These are phyloP conservation scores for Parasteatoda lunata DNA, from an alignment of 2,888 invertebrate genomes.

Conservation along the genomic window DNA sequence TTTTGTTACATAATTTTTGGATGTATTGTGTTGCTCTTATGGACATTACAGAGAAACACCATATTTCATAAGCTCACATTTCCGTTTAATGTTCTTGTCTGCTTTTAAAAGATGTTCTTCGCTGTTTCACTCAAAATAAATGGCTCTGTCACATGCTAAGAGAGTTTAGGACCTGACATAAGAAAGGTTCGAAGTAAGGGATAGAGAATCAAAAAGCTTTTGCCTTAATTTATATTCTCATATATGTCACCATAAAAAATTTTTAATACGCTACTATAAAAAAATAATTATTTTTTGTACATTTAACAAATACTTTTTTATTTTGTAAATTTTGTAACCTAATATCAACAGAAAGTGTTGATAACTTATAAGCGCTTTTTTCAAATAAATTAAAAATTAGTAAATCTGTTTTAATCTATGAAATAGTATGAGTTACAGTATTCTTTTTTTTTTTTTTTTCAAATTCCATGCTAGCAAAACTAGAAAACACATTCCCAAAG, in stretches of 20 bases:
- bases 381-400: background rate
- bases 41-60: background rate
- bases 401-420: background rate
- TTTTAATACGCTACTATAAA: constrained; percentile 13
- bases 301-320: constrained; percentile 3
- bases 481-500: no score
- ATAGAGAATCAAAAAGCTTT: constrained; percentile 11
- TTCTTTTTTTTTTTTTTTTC: background rate
- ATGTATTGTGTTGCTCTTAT: background rate
- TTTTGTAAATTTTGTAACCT: background rate
- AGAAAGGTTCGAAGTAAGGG: background rate
- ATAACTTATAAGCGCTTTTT: background rate
- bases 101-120: constrained; percentile 20
- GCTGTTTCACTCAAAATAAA: constrained; percentile 10
- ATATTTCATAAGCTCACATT: constrained; percentile 21
- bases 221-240: constrained; percentile 26
- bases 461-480: background rate
- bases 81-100: constrained; percentile 13
- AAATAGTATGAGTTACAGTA: background rate
- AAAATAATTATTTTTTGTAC: constrained; percentile 1
- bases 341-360: background rate
- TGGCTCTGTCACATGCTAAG: background rate
- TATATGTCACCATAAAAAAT: constrained; percentile 31
- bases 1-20: background rate
- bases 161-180: background rate